Evolutionary conservation across 2,888 invertebrate genomes (phyloP).

Genomic region (Zaprionus bogoriensis): DNA sequence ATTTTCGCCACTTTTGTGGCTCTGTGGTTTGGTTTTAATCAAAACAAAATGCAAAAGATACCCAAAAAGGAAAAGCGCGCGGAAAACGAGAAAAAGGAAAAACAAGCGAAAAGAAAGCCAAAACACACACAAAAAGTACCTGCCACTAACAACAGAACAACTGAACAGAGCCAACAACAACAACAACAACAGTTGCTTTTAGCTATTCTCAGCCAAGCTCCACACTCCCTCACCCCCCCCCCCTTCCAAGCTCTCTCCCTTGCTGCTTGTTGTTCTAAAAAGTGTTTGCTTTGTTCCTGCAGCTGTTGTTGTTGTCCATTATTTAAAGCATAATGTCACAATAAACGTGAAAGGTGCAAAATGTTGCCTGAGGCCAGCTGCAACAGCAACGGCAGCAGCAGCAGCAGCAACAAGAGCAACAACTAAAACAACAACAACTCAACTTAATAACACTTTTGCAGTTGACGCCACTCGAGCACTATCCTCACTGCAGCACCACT

Average conservation of each 20-base stretch:
- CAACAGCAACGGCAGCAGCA: conserved; percentile 17
- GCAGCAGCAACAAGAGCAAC: conserved; percentile 10
- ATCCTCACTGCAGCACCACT: not conserved
- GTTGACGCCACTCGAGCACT: conserved; percentile 41
- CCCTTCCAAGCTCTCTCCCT: conserved; percentile 6
- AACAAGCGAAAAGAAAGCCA: conserved; percentile 14
- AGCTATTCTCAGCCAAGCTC: too few relatives aligned
- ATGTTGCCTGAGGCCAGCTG: conserved; percentile 56
- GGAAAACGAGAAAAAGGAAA: not conserved
- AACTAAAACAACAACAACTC: conserved; percentile 44
- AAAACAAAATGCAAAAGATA: conserved; percentile 65
- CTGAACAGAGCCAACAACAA: conserved; percentile 20
- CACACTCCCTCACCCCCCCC: conserved; percentile 2
- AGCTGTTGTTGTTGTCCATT: conserved; percentile 60
- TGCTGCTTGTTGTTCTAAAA: conserved; percentile 48
- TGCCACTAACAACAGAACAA: not conserved
- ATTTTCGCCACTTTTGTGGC: too few relatives aligned
- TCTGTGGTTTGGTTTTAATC: conserved; percentile 66
- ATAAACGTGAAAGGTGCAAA: conserved; percentile 76
- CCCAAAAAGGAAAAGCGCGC: not conserved
- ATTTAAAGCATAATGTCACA: conserved; percentile 75
- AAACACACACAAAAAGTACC: conserved; percentile 14
- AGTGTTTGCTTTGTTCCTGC: conserved; percentile 53
- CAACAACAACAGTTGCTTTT: conserved; percentile 23
- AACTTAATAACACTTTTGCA: conserved; percentile 62